These are phyloP conservation scores for Caenorhabditis sp. DNA, from an alignment of 2,888 invertebrate species.

Conservation along the genomic window DNA sequence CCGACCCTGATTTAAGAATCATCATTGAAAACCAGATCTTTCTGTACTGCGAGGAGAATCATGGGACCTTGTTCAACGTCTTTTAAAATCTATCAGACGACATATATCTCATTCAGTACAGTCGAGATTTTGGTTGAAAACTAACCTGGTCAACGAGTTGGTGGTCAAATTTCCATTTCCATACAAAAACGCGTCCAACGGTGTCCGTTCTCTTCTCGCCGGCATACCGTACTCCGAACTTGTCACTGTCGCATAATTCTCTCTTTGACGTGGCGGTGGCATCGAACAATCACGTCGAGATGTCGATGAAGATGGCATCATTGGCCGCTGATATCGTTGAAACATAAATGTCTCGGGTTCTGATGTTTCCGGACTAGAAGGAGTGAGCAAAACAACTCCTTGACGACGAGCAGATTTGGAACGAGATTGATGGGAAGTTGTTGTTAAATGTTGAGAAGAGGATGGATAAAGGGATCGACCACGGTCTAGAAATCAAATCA, in stretches of 20 bases:
- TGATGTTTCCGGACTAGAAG: conserved; percentile 46
- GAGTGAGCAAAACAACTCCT: conserved; percentile 49
- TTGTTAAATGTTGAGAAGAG: conserved; percentile 5
- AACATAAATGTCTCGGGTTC: neutral
- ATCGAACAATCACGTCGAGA: conserved; percentile 30
- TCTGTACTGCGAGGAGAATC: no score
- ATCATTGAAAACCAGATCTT: no score
- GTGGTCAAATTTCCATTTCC: neutral
- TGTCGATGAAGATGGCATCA: neutral
- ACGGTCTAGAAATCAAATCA: conserved; percentile 27
- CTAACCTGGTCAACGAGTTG: conserved; percentile 10
- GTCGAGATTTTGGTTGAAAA: neutral
- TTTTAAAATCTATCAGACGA: no score
- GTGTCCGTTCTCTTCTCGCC: neutral
- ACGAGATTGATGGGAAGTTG: conserved; percentile 10
- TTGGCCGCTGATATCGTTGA: neutral
- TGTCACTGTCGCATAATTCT: neutral
- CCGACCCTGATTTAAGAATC: no score
- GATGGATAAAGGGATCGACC: conserved; percentile 31
- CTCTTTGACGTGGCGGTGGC: conserved; percentile 21
- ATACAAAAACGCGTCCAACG: neutral
- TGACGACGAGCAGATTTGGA: conserved; percentile 49
- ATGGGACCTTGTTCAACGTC: no score
- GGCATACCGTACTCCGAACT: neutral
- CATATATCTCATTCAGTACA: no score